Evolutionary conservation across 2,113 vertebrate genomes (phyloP).

Genomic region (Planiliza haematocheilus): DNA sequence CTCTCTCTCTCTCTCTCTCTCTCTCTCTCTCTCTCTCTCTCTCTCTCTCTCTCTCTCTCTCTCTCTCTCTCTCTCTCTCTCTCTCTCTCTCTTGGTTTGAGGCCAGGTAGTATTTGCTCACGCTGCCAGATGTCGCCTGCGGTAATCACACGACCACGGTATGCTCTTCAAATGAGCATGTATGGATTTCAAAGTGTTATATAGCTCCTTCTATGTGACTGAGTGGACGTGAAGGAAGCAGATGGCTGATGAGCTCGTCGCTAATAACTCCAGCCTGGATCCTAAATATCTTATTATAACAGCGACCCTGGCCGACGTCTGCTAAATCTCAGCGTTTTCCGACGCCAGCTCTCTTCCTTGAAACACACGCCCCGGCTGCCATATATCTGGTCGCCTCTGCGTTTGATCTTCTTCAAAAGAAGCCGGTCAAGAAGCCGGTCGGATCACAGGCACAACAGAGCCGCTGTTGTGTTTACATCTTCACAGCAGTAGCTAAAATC

Average conservation of each 20-base stretch:
- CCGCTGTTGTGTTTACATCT: conserved; percentile 20
- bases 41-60: too few relatives aligned
- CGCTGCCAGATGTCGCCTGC: too few relatives aligned
- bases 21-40: too few relatives aligned
- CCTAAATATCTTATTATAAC: not conserved
- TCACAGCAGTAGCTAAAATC: conserved; percentile 11
- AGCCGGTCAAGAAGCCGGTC: conserved; percentile 2
- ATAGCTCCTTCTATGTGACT: too few relatives aligned
- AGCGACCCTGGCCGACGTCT: not conserved
- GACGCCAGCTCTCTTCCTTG: not conserved
- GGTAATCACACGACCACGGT: too few relatives aligned
- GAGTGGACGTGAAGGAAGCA: not conserved
- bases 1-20: too few relatives aligned
- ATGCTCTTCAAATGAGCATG: too few relatives aligned
- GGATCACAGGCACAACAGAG: conserved; percentile 7
- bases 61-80: too few relatives aligned
- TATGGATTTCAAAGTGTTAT: too few relatives aligned
- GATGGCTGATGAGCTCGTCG: not conserved
- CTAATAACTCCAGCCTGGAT: not conserved
- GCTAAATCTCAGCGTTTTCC: conserved; percentile 1
- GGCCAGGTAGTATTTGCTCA: too few relatives aligned
- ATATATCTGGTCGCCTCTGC: not conserved
- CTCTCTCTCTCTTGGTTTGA: too few relatives aligned
- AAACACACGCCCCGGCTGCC: conserved; percentile 20
- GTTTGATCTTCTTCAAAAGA: conserved; percentile 39